phyloP scores from a whole-genome alignment of 2,797 vertebrate genomes.

The Menidia menidia region DNA sequence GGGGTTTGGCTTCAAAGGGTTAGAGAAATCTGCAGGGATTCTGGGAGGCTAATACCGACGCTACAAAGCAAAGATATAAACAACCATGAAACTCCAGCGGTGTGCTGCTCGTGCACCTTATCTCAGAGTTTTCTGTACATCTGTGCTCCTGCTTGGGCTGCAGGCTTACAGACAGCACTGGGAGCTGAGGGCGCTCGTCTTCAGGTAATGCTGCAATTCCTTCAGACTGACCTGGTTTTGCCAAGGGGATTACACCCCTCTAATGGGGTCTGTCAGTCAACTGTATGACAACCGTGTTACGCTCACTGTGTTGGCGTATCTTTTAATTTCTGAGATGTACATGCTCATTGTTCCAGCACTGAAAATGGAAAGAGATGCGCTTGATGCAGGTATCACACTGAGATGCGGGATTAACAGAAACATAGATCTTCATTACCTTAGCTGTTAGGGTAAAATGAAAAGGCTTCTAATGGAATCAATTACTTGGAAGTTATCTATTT shows the following conservation, averaged over 20 bases:
- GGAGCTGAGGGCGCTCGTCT: constrained; percentile 9
- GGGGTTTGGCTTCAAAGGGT: constrained; percentile 25
- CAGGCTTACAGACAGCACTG: constrained; percentile 3
- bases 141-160: constrained; percentile 4
- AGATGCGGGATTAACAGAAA: too few relatives aligned
- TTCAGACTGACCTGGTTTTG: constrained; percentile 67
- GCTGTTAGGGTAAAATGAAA: too few relatives aligned
- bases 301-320: constrained; percentile 21
- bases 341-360: neutral
- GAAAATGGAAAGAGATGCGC: constrained; percentile 6
- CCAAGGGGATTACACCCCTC: constrained; percentile 73
- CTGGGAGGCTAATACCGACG: constrained; percentile 25
- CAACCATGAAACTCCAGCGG: constrained; percentile 8
- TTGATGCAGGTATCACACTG: too few relatives aligned
- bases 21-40: constrained; percentile 32
- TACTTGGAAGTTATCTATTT: neutral
- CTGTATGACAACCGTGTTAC: constrained; percentile 41
- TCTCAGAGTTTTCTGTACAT: constrained; percentile 13
- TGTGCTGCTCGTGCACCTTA: constrained; percentile 9
- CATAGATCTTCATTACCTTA: too few relatives aligned
- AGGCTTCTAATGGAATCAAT: too few relatives aligned
- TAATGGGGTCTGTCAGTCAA: constrained; percentile 61
- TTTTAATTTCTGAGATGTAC: constrained; percentile 14
- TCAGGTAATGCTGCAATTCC: constrained; percentile 48
- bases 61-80: neutral